Base-by-base conservation (phyloP, 2,797 vertebrate genomes). In the Helicolenus hilgendorfi region DNA sequence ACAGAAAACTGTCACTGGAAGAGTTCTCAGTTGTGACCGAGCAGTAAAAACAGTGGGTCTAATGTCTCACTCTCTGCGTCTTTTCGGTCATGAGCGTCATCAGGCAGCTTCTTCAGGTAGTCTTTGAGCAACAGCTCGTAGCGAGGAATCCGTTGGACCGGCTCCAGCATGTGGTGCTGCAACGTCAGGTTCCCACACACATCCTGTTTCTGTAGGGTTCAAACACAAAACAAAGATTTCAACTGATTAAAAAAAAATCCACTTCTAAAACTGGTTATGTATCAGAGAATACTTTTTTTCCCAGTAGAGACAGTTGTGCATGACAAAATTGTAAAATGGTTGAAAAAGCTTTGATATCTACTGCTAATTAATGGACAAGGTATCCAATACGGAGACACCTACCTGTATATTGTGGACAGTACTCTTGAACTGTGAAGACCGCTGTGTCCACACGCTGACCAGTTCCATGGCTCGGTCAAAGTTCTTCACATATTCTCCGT, bases 141-240 rank as follows among this genome's bases (percentile, higher is more conserved):
- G 75, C 99, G 98, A 74, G 99, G 99, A 92, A 99, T 98, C 89
- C 99, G 98, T 84, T 99, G 99, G 87, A 99, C 98, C 0, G 99
- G 99, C 93, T 99, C 99, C 84, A 99, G 94, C 99, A 99, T 99
- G 94, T 99, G 99, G 90, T 99, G 99, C 96, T 99, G 99, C 91
- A 99, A 89, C 0, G 99, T 99, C 95, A 99, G 94, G 92, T 98
- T 99, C 77, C 99, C 99, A 62, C 99, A 99, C 67, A 99, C 98
- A 11, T 99, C 98, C 90, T 99, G 98, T 93, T 98, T 99, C 99
- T 99, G 97, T 59, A 11, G 15, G 36, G 63, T 38, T 55, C 33
- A 87, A 76, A 71, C 10, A 68, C 41, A 67, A 36, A 53, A 81
- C 4, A 68, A n/a, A 73, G 3, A 24, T 49, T 29, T 45, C 0